These are phyloP conservation scores for Zelleria hepariella DNA, from an alignment of 2,888 invertebrate species.

Conservation along the genomic window DNA sequence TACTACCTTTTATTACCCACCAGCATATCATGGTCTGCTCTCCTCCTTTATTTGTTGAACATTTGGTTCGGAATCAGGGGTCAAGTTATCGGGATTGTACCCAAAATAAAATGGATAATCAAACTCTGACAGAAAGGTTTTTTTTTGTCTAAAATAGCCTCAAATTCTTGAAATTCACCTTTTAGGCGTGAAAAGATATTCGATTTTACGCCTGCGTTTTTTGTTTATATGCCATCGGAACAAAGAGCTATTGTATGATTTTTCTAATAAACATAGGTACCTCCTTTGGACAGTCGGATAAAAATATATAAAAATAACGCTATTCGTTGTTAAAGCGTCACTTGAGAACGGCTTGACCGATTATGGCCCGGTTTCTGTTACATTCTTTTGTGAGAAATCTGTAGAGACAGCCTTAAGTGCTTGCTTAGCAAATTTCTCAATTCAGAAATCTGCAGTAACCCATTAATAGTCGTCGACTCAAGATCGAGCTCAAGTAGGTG, in stretches of 20 bases:
- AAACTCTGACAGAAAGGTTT: constrained; percentile 22
- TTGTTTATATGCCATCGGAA: not conserved
- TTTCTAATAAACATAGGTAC: too few relatives aligned
- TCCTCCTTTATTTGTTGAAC: constrained; percentile 2
- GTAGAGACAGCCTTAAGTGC: too few relatives aligned
- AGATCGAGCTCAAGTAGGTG: too few relatives aligned
- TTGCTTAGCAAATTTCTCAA: too few relatives aligned
- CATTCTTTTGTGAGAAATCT: too few relatives aligned
- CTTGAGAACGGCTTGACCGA: too few relatives aligned
- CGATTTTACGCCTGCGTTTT: not conserved
- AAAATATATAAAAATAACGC: too few relatives aligned
- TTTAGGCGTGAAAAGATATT: not conserved
- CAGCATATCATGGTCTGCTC: constrained; percentile 17
- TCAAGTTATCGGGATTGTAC: constrained; percentile 29
- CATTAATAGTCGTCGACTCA: too few relatives aligned
- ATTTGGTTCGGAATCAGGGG: constrained; percentile 10
- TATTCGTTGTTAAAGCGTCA: too few relatives aligned
- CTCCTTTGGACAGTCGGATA: too few relatives aligned
- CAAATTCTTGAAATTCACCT: constrained; percentile 2
- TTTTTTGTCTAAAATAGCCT: not conserved
- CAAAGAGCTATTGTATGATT: not conserved
- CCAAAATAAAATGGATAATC: constrained; percentile 36
- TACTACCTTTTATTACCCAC: constrained; percentile 25
- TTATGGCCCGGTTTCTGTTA: too few relatives aligned
- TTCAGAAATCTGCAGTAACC: too few relatives aligned